Evolutionary conservation across 2,113 vertebrate genomes (phyloP), one percentile per base, ranked within the genome.

Genomic region (Ranitomeya imitator): DNA sequence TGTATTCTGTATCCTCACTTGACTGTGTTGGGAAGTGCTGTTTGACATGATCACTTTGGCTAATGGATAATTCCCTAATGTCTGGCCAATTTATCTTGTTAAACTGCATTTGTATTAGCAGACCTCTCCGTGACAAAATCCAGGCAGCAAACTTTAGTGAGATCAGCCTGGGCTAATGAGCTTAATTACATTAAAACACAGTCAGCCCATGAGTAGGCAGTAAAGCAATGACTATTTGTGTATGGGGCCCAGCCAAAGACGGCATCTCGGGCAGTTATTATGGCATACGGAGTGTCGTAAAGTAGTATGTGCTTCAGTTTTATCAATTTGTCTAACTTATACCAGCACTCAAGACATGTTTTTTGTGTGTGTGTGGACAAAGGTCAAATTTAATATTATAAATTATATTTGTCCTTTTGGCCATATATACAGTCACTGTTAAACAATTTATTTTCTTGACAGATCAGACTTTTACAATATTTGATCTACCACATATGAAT

Each of bases 151-250:
- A 57, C 3, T 52, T 45, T 60, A 81, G 54, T 83, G 23, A 83
- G 79, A 74, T 83, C 63, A 87, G 54, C 45, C 23, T 51, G 80
- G 63, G 51, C 65, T 71, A 81, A 81, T 59, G 77, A 37, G 51
- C 21, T 78, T 87, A 87, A 80, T 71, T 21, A 71, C 18, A 81
- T 87, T 55, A 81, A 77, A 81, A 71, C 65, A n/a, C 18, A 13
- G 52, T 81, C 60, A 2, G 26, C 19, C 1, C 26, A 61, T 63
- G 67, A 52, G 10, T 45, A 37, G 26, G 55, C 55, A 61, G 57
- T 51, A 77, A 19, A 90, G 52, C 90, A 99, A 97, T 95, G 85
- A 95, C 12, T 78, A 78, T 78, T n/a, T 21, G 51, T n/a, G 51
- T n/a, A 54, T 14, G 51, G 45, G 51, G 19, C 52, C 52, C 7